Base-by-base conservation (phyloP, 2,888 invertebrate species). In the Caenorhabditis sp. region DNA sequence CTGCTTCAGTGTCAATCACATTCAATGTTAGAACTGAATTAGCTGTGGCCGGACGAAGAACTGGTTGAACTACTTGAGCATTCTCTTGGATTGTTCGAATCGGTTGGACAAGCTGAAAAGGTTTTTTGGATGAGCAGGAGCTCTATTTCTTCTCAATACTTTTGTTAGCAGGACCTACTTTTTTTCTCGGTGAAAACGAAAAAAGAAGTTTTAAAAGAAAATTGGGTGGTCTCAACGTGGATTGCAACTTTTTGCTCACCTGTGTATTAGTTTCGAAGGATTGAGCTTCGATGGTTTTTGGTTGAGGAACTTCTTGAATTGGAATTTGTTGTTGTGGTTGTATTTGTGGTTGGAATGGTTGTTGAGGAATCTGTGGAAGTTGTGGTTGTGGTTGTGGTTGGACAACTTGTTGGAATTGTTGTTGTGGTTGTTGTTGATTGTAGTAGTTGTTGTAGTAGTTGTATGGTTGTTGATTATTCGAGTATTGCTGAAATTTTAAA, bases 41-140 rank as follows among this genome's bases (percentile, higher is more conserved):
- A 17, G 62, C 72, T 6, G 49, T 24, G 10, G 60, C 43, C 24
- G 66, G 70, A 26, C 62, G 55, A 10, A 66, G 12, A 36, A 70
- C 71, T 6, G 73, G 73, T 31, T 74, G 62, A 12, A 74, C 69
- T 19, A 69, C 66, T 43, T 63, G 69, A 23, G 63, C 73, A 63
- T 69, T 74, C 0, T 59, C 60, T 36, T 74, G 69, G 23, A 69
- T 64, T 24, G 73, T 58, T 62, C 63, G 51, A 5, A 74, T 59
- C n/a, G 73, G 73, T 49, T 73, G 73, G 5, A 73, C 73, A 37
- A 73, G 62, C 64, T 73, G 73, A 21, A 31, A 31, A 31, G 4
- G 31, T 4, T 31, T 31, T 31, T 31, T 31, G 10, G 31, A 31
- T n/a, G n/a, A n/a, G n/a, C n/a, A n/a, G n/a, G n/a, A n/a, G n/a